These are phyloP conservation scores for Todiramphus chloris DNA, from an alignment of 2,113 vertebrate species.

Conservation along the genomic window DNA sequence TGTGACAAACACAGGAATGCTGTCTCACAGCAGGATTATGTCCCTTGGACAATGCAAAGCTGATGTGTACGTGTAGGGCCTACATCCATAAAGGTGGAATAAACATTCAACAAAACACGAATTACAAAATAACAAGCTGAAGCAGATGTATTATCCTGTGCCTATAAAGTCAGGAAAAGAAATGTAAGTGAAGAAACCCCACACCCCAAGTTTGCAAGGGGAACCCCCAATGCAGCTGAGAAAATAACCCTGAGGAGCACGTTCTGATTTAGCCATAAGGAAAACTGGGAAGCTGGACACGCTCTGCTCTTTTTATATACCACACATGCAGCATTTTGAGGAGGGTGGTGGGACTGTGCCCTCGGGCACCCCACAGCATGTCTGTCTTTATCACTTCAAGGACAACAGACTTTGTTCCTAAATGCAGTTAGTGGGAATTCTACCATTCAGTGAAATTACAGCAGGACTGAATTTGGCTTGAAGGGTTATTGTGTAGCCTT, in stretches of 20 bases:
- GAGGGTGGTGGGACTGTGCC: background rate
- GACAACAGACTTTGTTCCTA: constrained; percentile 9
- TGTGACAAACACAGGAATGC: background rate
- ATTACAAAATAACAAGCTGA: background rate
- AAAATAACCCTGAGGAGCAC: background rate
- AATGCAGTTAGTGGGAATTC: background rate
- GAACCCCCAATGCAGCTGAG: background rate
- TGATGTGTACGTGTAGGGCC: background rate
- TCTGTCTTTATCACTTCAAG: background rate
- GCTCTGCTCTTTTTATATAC: background rate
- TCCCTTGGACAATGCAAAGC: background rate
- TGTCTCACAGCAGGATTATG: background rate
- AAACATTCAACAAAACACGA: background rate
- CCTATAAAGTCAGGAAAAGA: background rate
- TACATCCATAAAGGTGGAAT: background rate
- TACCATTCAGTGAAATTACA: background rate
- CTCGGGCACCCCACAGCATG: background rate
- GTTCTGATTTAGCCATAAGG: background rate
- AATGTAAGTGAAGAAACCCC: background rate
- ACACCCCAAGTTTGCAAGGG: background rate
- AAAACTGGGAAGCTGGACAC: background rate
- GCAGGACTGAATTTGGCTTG: background rate
- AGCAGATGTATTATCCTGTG: background rate
- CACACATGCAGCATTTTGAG: background rate
- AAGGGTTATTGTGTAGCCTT: background rate